Evolutionary conservation across 2,888 invertebrate species (phyloP).

Genomic region (Erebia ligea): DNA sequence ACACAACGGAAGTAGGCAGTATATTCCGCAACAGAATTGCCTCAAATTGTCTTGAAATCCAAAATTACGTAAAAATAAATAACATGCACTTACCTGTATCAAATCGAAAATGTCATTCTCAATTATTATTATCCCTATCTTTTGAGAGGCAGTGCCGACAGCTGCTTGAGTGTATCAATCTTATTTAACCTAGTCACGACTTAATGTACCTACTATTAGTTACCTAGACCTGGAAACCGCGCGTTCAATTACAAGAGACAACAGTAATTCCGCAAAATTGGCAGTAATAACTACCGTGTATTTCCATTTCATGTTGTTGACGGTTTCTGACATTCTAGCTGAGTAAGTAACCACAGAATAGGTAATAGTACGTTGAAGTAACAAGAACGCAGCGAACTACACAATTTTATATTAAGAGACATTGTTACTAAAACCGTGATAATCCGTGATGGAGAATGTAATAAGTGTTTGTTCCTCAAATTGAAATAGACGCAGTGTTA

Average conservation of each 20-base stretch:
- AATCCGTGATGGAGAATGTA: neutral
- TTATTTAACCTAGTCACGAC: slow-evolving; percentile 65
- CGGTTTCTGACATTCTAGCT: slow-evolving; percentile 53
- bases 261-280: slow-evolving; percentile 53
- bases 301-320: slow-evolving; percentile 51
- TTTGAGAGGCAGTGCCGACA: neutral
- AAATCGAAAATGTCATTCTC: slow-evolving; percentile 15
- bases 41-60: slow-evolving; percentile 14
- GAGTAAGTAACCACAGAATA: too few relatives aligned
- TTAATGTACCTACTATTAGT: slow-evolving; percentile 37
- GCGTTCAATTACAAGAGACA: slow-evolving; percentile 60
- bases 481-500: neutral
- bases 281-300: slow-evolving; percentile 53
- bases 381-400: slow-evolving; percentile 40
- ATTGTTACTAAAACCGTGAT: neutral
- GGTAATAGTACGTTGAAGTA: too few relatives aligned
- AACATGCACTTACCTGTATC: slow-evolving; percentile 12
- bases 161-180: slow-evolving; percentile 48
- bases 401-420: slow-evolving; percentile 17
- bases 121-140: slow-evolving; percentile 4
- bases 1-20: slow-evolving; percentile 10
- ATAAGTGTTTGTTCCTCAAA: slow-evolving; percentile 5
- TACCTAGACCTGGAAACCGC: slow-evolving; percentile 55
- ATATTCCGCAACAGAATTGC: slow-evolving; percentile 16
- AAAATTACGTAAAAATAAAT: slow-evolving; percentile 16